Evolutionary conservation across 2,888 invertebrate species (phyloP).

Genomic region (Pollenia labialis): DNA sequence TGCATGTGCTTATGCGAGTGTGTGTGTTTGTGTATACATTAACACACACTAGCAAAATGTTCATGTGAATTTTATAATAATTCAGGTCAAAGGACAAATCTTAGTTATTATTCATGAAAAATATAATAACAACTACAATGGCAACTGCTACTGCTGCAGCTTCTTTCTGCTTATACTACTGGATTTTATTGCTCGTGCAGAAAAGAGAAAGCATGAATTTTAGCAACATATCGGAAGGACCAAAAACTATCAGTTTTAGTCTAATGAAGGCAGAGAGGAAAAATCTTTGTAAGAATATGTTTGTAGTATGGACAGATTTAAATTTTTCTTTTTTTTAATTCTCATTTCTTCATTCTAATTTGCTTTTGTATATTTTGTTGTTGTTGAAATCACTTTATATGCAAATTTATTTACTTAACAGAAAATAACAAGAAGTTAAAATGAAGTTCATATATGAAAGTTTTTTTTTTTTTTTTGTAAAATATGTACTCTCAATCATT

Average conservation of each 20-base stretch:
- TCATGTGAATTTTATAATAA: conserved; percentile 55
- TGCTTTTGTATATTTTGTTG: background rate
- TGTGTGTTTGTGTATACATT: background rate
- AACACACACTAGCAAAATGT: conserved; percentile 4
- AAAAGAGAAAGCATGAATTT: background rate
- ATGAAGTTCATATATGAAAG: background rate
- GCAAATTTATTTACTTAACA: conserved; percentile 58
- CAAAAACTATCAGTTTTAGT: too few relatives aligned
- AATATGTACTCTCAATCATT: conserved; percentile 13
- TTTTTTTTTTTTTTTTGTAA: background rate
- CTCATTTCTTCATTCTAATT: background rate
- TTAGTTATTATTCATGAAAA: conserved; percentile 65
- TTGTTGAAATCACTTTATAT: conserved; percentile 57
- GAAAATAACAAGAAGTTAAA: conserved; percentile 31
- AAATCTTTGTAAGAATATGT: conserved; percentile 2
- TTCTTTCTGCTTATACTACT: background rate
- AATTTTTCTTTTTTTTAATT: background rate
- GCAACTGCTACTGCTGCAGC: background rate
- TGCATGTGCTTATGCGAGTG: background rate
- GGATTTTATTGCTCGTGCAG: background rate
- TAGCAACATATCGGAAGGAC: too few relatives aligned
- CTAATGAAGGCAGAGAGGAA: too few relatives aligned
- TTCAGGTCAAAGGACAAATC: conserved; percentile 70
- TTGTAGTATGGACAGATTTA: background rate
- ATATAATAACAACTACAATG: conserved; percentile 17